Evolutionary conservation across 2,797 vertebrate genomes (phyloP).

Genomic region (Apogon hyalosoma): DNA sequence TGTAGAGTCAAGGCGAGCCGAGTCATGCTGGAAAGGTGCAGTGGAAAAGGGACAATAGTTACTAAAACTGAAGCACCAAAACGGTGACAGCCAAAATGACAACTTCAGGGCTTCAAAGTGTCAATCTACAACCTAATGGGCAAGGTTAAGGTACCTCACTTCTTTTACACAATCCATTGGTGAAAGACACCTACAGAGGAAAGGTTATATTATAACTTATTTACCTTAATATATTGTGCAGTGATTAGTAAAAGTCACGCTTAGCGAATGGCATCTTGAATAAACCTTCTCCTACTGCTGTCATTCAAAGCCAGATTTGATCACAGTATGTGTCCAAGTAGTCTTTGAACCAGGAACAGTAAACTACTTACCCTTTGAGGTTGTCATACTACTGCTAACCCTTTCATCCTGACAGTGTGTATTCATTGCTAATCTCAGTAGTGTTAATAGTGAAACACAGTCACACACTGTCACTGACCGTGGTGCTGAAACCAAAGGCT

Average conservation of each 20-base stretch:
- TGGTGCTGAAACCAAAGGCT: slow-evolving; percentile 77
- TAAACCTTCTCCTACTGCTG: slow-evolving; percentile 6
- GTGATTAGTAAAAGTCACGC: not conserved
- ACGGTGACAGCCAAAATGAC: too few relatives aligned
- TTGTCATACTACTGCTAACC: not conserved
- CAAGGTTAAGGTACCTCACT: too few relatives aligned
- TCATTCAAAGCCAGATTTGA: slow-evolving; percentile 8
- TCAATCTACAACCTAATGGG: too few relatives aligned
- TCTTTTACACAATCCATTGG: too few relatives aligned
- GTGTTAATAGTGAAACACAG: slow-evolving; percentile 7
- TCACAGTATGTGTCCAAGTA: not conserved
- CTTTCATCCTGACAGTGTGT: slow-evolving; percentile 5
- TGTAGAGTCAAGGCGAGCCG: too few relatives aligned
- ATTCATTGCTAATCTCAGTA: not conserved
- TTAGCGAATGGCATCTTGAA: slow-evolving; percentile 1
- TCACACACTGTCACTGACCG: slow-evolving; percentile 69
- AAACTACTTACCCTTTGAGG: slow-evolving; percentile 3
- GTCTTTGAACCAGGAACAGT: slow-evolving; percentile 2
- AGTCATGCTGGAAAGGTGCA: too few relatives aligned
- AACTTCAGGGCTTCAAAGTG: too few relatives aligned
- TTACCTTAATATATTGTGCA: slow-evolving; percentile 1
- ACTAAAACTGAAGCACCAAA: too few relatives aligned
- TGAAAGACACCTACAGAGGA: slow-evolving; percentile 5
- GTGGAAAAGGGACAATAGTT: too few relatives aligned
- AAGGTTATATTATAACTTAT: not conserved